These are phyloP conservation scores for Carterocephalus palaemon DNA, from an alignment of 2,888 invertebrate species.

Conservation along the genomic window DNA sequence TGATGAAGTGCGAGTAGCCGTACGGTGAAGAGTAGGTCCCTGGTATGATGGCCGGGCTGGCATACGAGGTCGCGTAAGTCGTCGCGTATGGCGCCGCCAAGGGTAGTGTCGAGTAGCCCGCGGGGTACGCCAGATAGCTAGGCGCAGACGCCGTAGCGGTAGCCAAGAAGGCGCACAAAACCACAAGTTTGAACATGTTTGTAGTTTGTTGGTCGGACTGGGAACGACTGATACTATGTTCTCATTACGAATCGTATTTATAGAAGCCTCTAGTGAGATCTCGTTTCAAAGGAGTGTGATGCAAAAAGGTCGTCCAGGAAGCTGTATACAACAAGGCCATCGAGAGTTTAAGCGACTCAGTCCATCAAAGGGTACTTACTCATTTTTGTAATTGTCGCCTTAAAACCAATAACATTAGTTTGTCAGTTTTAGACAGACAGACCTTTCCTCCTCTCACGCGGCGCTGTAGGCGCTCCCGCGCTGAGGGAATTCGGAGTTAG, in stretches of 20 bases:
- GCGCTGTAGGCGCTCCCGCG: no score
- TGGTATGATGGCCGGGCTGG: constrained; percentile 57
- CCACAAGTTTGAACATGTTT: constrained; percentile 74
- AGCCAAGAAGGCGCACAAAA: constrained; percentile 79
- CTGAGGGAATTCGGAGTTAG: no score
- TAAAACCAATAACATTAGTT: constrained; percentile 15
- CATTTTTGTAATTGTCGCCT: constrained; percentile 7
- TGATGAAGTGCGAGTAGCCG: constrained; percentile 32
- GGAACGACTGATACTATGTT: constrained; percentile 55
- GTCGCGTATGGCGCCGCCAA: constrained; percentile 43
- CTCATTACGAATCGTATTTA: constrained; percentile 30
- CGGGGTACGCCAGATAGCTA: constrained; percentile 35
- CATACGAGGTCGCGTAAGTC: constrained; percentile 49
- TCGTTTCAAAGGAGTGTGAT: constrained; percentile 10
- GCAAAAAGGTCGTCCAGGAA: constrained; percentile 23
- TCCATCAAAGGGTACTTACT: constrained; percentile 3
- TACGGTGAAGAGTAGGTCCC: constrained; percentile 26
- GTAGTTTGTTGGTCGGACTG: constrained; percentile 55
- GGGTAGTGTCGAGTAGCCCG: constrained; percentile 41
- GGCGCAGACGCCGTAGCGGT: constrained; percentile 68
- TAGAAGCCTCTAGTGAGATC: constrained; percentile 28
- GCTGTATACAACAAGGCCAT: constrained; percentile 25
- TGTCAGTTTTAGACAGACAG: no score
- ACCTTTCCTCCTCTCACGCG: no score
- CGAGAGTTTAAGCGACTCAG: constrained; percentile 6